phyloP scores from a whole-genome alignment of 2,113 vertebrate species.

The Myiagra hebetior region DNA sequence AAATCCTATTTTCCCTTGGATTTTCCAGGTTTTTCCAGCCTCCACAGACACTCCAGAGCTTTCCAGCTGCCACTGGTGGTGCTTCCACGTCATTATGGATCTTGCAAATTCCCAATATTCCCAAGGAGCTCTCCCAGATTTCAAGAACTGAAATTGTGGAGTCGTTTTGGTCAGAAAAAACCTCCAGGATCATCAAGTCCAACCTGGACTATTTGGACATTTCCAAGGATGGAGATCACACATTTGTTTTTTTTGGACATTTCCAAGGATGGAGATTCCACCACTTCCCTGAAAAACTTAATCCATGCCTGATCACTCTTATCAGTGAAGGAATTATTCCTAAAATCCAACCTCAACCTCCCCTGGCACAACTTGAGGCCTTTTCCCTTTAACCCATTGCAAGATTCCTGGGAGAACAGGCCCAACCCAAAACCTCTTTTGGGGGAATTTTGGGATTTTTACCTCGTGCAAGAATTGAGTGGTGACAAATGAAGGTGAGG shows the following conservation, averaged over 20 bases:
- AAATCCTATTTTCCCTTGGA: rapidly evolving
- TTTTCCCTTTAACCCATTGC: background rate
- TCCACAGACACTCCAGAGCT: background rate
- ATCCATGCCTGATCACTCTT: no score
- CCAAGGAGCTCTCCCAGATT: background rate
- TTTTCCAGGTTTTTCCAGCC: background rate
- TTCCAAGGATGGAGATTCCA: background rate
- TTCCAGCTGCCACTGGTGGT: background rate
- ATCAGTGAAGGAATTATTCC: background rate
- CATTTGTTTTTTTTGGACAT: background rate
- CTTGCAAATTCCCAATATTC: background rate
- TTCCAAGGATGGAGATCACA: background rate
- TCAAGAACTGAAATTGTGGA: background rate
- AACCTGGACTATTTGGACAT: no score
- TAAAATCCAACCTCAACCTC: background rate
- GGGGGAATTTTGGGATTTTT: background rate
- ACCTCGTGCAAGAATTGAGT: background rate
- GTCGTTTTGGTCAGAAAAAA: background rate
- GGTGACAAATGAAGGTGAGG: background rate
- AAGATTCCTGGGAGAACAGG: background rate
- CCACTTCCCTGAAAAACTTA: background rate
- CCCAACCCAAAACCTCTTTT: background rate
- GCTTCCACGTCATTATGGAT: background rate
- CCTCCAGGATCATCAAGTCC: background rate
- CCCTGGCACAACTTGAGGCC: background rate